A percentile compares a stretch with the other conserved stretches of the same genome.
phyloP scores from a whole-genome alignment of 2,888 invertebrate genomes.

The Lithophane leautieri region DNA sequence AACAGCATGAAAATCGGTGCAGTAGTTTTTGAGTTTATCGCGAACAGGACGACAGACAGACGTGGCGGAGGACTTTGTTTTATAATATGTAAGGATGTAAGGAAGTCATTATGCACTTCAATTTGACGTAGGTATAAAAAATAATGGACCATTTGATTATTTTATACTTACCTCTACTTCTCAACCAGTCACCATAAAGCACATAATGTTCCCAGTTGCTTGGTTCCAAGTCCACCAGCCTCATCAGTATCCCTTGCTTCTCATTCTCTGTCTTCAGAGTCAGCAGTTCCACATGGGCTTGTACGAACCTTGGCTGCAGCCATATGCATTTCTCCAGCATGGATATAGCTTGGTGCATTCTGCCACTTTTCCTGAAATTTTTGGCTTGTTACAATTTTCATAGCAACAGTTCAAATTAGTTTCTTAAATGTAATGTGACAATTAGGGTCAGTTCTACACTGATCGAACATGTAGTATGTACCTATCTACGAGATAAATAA shows the following conservation, averaged over 20 bases:
- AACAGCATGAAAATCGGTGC: too few relatives aligned
- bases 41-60: too few relatives aligned
- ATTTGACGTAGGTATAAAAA: too few relatives aligned
- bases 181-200: slow-evolving; percentile 93
- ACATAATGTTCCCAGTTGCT: slow-evolving; percentile 93
- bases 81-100: too few relatives aligned
- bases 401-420: not conserved
- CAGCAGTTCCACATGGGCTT: slow-evolving; percentile 93
- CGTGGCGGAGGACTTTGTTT: too few relatives aligned
- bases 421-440: not conserved
- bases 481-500: not conserved
- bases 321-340: slow-evolving; percentile 93
- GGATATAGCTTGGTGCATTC: slow-evolving; percentile 91
- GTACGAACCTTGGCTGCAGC: slow-evolving; percentile 92
- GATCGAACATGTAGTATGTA: not conserved
- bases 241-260: slow-evolving; percentile 90
- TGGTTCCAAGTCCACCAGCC: slow-evolving; percentile 92
- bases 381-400: not conserved
- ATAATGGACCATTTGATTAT: not conserved
- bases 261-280: slow-evolving; percentile 90
- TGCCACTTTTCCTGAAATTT: slow-evolving; percentile 91
- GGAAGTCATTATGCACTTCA: too few relatives aligned
- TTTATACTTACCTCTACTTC: slow-evolving; percentile 90
- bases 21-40: too few relatives aligned
- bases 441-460: not conserved